A percentile compares a stretch with the other conserved stretches of the same genome.
Evolutionary conservation across 2,113 vertebrate genomes (phyloP).

Genomic region (Gavialis gangeticus): DNA sequence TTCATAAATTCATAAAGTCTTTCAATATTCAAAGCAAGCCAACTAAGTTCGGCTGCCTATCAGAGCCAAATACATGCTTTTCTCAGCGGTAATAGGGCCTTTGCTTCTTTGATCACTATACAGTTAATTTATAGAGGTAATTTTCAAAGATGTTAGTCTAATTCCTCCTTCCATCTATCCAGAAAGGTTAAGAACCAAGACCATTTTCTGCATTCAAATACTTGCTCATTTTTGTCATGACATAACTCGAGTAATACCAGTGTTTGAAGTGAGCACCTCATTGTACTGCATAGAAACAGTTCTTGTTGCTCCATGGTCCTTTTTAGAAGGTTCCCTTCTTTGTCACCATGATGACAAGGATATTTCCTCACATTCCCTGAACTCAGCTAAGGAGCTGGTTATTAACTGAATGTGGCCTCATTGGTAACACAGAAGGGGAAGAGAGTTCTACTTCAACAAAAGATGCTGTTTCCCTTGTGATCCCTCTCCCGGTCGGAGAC

Average conservation of each 20-base stretch:
- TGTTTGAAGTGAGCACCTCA: conserved; percentile 70
- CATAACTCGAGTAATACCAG: conserved; percentile 48
- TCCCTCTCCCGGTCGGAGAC: conserved; percentile 15
- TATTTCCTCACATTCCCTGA: conserved; percentile 71
- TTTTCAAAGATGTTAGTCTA: neutral
- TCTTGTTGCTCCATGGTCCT: conserved; percentile 63
- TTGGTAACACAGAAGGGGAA: conserved; percentile 33
- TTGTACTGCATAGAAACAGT: conserved; percentile 71
- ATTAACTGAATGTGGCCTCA: conserved; percentile 65
- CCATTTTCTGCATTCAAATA: neutral
- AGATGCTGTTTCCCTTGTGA: conserved; percentile 18
- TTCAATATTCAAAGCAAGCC: conserved; percentile 24
- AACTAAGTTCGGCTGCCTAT: conserved; percentile 5
- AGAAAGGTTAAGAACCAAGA: conserved; percentile 40
- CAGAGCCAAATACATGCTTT: conserved; percentile 50
- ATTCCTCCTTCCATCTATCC: conserved; percentile 22
- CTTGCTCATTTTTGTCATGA: conserved; percentile 34
- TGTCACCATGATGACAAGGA: conserved; percentile 73
- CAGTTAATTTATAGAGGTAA: neutral
- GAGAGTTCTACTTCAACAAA: conserved; percentile 4
- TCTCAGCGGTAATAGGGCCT: conserved; percentile 13
- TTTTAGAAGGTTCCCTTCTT: conserved; percentile 70
- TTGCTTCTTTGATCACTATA: neutral
- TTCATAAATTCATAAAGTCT: neutral
- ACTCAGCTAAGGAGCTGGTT: conserved; percentile 71